Base-by-base conservation (phyloP, 2,113 vertebrate genomes). In the Caranx ignobilis region DNA sequence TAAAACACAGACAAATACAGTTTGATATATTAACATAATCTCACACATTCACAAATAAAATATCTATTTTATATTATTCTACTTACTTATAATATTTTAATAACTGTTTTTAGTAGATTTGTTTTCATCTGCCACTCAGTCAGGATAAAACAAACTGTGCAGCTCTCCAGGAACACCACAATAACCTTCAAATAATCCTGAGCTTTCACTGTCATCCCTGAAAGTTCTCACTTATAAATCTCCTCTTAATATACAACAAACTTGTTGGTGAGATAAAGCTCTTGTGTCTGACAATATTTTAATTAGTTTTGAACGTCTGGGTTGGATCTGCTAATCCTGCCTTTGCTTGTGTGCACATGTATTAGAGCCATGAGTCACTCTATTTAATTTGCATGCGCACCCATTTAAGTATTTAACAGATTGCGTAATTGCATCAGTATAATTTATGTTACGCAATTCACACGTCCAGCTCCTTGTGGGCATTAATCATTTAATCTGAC, bases 341-440 rank as follows among this genome's bases (percentile, higher is more conserved):
- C 57, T 71, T 47, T 21, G 8, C 69, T 75, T 18, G 2, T 18
- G 54, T 50, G 57, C 52, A 84, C 75, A 78, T 84, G 64, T 48
- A 41, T 10, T 13, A 50, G 39, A 75, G 67, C 77, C 62, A 12
- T 37, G 70, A 88, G 59, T 79, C 82, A 73, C 74, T 37, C 39
- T 71, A 73, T 87, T 78, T 57, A 75, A 81, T 82, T 81, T 85
- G 41, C 70, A 77, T 84, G 57, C 60, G 16, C 59, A 16, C 76
- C n/a, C 35, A 81, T 82, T 54, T 13, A 83, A 75, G 66, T 73
- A 70, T 85, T 81, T 75, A 71, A 41, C 66, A 81, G 81, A 85
- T 89, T 62, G 71, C 55, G 76, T 87, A 87, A 88, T 77, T 87
- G 71, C 75, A 69, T 62, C 47, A 48, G 50, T 70, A 68, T 81